A percentile compares a stretch with the other conserved stretches of the same genome.
Conservation (phyloP, 2,113 vertebrate species). For the Equus quagga region DNA sequence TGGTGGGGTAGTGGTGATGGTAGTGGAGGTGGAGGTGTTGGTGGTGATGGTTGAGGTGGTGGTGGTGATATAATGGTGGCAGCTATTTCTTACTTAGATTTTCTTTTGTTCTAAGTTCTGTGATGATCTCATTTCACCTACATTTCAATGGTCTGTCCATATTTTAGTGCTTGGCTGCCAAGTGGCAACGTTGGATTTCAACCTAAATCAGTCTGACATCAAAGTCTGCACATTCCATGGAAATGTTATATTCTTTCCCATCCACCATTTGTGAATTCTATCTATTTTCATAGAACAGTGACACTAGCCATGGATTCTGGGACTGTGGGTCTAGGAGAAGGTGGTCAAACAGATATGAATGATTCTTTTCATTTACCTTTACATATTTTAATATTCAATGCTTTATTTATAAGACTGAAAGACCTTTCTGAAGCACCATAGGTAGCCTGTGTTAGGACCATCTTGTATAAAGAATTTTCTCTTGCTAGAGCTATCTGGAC, state of each 20-base stretch:
- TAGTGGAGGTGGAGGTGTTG: not conserved
- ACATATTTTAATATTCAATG: not conserved
- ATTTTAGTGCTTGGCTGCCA: not conserved
- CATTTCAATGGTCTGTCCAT: not conserved
- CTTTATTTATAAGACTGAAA: not conserved
- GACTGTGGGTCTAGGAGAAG: not conserved
- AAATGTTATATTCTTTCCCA: not conserved
- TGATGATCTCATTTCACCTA: not conserved
- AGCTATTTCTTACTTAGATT: not conserved
- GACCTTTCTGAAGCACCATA: not conserved
- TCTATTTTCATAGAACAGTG: not conserved
- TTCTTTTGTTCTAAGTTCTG: not conserved
- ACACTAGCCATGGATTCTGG: not conserved
- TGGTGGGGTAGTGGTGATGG: not conserved
- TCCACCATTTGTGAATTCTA: not conserved
- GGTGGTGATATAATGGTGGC: not conserved
- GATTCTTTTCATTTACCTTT: constrained; percentile 31
- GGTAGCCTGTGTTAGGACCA: not conserved
- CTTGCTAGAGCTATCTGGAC: constrained; percentile 35
- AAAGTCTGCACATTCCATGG: not conserved
- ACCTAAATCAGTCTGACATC: not conserved
- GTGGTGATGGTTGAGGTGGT: not conserved
- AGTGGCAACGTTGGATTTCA: not conserved
- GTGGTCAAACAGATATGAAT: not conserved
- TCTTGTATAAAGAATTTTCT: constrained; percentile 22